Conservation (phyloP, 2,888 invertebrate species). For the Trichogramma dendrolimi region DNA sequence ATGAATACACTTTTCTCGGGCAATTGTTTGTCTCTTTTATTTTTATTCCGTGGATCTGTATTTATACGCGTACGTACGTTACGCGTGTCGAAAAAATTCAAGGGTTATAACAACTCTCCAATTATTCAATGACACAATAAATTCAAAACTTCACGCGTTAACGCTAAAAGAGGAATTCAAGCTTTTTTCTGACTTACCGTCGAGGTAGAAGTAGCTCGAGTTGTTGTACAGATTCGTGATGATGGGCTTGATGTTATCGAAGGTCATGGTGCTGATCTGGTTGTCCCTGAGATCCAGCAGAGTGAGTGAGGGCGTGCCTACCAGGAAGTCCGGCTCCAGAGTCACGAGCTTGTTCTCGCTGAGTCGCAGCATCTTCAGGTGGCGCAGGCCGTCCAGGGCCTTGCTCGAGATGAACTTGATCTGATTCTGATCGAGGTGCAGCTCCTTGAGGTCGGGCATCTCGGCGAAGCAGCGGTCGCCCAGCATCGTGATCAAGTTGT, state of each 20-base stretch:
- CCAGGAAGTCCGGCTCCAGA: slow-evolving; percentile 68
- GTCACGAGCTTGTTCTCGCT: slow-evolving; percentile 72
- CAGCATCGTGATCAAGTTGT: slow-evolving; percentile 72
- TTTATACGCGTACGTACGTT: too few relatives aligned
- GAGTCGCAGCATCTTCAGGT: slow-evolving; percentile 67
- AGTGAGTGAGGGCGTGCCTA: slow-evolving; percentile 68
- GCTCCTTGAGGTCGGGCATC: slow-evolving; percentile 68
- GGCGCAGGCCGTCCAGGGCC: slow-evolving; percentile 72
- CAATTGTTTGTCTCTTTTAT: too few relatives aligned
- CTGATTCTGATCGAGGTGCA: slow-evolving; percentile 67
- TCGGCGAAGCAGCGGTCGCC: slow-evolving; percentile 77
- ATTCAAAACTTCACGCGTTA: too few relatives aligned
- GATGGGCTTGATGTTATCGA: slow-evolving; percentile 73
- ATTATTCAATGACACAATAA: too few relatives aligned
- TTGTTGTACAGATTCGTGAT: slow-evolving; percentile 72
- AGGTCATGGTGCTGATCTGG: slow-evolving; percentile 70
- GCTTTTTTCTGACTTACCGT: slow-evolving; percentile 60
- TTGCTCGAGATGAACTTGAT: slow-evolving; percentile 70
- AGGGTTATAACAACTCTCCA: too few relatives aligned
- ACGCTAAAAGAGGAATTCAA: too few relatives aligned
- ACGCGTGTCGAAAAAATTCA: too few relatives aligned
- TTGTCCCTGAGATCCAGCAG: slow-evolving; percentile 76
- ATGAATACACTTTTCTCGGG: too few relatives aligned
- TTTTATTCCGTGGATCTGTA: too few relatives aligned
- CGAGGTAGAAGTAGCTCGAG: slow-evolving; percentile 70